Conservation (phyloP, 1,140 invertebrate genomes). For the Brachionus sp. region DNA sequence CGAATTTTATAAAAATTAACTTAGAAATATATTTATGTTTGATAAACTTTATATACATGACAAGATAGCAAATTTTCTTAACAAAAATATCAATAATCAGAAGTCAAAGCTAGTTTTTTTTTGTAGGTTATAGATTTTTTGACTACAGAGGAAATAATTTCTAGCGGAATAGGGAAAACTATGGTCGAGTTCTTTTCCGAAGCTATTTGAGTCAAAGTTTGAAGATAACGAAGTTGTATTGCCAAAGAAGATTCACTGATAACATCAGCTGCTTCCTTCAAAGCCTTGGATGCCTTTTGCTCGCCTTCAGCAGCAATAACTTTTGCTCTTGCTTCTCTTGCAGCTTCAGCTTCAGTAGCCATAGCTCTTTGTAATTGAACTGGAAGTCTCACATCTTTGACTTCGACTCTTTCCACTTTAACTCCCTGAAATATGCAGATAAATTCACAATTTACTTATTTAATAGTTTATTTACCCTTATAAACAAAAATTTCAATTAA, state of each 20-base stretch:
- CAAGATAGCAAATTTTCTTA: not conserved
- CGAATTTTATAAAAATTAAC: not conserved
- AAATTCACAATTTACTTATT: not conserved
- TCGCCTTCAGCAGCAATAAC: conserved; percentile 48
- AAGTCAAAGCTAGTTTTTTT: not conserved
- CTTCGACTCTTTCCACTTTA: conserved; percentile 29
- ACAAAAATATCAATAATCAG: not conserved
- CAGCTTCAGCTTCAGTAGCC: conserved; percentile 56
- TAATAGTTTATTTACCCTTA: not conserved
- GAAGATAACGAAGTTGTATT: conserved; percentile 71
- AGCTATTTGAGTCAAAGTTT: conserved; percentile 88
- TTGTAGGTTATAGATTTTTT: not conserved
- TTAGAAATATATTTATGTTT: not conserved
- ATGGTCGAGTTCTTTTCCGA: conserved; percentile 97
- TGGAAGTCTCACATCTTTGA: conserved; percentile 51
- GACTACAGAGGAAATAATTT: conserved; percentile 66
- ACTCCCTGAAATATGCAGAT: not conserved
- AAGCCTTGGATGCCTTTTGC: conserved; percentile 43
- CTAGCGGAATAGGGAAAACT: conserved; percentile 89
- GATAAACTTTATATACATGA: not conserved
- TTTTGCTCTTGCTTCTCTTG: conserved; percentile 55
- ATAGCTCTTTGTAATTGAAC: conserved; percentile 53
- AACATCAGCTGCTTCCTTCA: conserved; percentile 46
- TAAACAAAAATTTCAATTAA: not conserved
- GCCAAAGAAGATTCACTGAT: conserved; percentile 67